Conservation (phyloP, 2,888 invertebrate species). For the Macroteleia sp. region DNA sequence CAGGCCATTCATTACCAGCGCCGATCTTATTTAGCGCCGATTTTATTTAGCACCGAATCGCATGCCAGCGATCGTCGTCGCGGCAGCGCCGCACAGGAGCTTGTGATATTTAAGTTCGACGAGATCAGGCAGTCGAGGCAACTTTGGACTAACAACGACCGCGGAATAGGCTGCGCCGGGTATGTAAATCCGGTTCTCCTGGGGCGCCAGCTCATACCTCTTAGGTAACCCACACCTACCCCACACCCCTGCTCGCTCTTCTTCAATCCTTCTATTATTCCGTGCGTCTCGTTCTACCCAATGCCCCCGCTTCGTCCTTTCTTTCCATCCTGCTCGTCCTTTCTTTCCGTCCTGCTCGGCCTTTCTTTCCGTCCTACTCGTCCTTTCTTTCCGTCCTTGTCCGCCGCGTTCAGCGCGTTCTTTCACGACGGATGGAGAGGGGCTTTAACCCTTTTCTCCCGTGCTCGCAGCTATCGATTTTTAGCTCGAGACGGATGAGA, state of each 20-base stretch:
- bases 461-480: constrained; percentile 80
- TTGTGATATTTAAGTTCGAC: constrained; percentile 71
- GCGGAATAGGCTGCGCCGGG: constrained; percentile 57
- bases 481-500: constrained; percentile 78
- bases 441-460: constrained; percentile 82
- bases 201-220: constrained; percentile 59
- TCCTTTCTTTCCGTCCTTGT: no score
- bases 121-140: constrained; percentile 77
- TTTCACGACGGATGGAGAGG: constrained; percentile 71
- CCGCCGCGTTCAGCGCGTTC: no score
- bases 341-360: no score
- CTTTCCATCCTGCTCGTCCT: no score
- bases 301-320: constrained; percentile 31
- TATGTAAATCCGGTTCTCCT: constrained; percentile 70
- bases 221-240: constrained; percentile 48
- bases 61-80: constrained; percentile 48
- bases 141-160: constrained; percentile 80
- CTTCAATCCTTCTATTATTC: constrained; percentile 52
- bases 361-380: no score
- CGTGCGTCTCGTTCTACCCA: constrained; percentile 9
- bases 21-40: constrained; percentile 41
- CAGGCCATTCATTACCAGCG: constrained; percentile 33
- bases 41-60: constrained; percentile 48
- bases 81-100: constrained; percentile 30
- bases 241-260: constrained; percentile 27